Evolutionary conservation across 2,113 vertebrate genomes (phyloP).

Genomic region (Phaethornis superciliosus): DNA sequence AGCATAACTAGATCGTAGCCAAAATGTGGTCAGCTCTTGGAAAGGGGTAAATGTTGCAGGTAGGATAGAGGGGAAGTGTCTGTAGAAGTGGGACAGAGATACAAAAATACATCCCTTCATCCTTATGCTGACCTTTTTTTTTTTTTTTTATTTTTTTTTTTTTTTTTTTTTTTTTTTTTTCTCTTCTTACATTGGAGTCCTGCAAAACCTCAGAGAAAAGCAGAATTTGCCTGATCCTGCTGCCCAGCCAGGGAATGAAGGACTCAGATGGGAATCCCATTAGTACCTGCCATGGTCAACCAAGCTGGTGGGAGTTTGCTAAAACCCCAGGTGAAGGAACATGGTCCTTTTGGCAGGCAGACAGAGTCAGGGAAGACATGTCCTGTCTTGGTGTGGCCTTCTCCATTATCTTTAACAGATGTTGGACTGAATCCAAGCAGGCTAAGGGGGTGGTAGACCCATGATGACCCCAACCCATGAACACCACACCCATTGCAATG

Average conservation of each 20-base stretch:
- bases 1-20: background rate
- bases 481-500: background rate
- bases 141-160: background rate
- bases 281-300: background rate
- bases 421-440: background rate
- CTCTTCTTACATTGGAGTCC: background rate
- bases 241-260: background rate
- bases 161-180: background rate
- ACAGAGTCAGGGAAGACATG: background rate
- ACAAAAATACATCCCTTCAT: background rate
- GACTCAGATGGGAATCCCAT: background rate
- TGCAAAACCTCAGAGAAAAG: background rate
- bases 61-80: background rate
- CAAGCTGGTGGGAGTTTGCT: background rate
- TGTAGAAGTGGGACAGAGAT: background rate
- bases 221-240: background rate
- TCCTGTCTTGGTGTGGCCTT: background rate
- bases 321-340: background rate
- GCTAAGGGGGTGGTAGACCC: background rate
- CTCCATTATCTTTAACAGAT: background rate
- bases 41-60: background rate
- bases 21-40: too few species aligned
- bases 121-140: background rate
- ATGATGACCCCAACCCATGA: background rate
- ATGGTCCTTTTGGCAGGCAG: rapidly evolving